Base-by-base conservation (phyloP, 2,888 invertebrate species). In the Caenorhabditis auriculariae region DNA sequence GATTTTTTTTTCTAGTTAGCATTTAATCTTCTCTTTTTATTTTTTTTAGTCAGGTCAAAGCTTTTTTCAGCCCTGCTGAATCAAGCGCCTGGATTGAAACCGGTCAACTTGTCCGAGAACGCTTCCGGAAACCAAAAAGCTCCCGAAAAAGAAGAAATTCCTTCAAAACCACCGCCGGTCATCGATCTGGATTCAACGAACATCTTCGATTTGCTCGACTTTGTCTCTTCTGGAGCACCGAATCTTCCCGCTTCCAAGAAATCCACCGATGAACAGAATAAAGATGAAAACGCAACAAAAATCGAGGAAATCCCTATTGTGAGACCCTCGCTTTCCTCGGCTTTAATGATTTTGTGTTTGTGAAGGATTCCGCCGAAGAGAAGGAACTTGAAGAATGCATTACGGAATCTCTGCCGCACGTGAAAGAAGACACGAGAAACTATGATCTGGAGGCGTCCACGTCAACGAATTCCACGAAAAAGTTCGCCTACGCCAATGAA, bases 51-150 rank as follows among this genome's bases (percentile, higher is more conserved):
- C 5, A 24, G 3, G n/a, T 43, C 43, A 9, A 17, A 0, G 6
- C 4, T 12, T 37, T n/a, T 54, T 54, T 26, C 45, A 59, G 62
- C 50, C 7, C 48, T 60, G 15, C 44, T 69, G 6, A 42, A 21
- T 3, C 43, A 46, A 21, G 60, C 69, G n/a, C 71, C 72, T 3
- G 65, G 65, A 54, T 68, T 32, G 56, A 50, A 7, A 38, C 50
- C 21, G 52, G 53, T 17, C 37, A 38, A 26, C 29, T 60, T 23
- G 37, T 32, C 38, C 3, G 24, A 27, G 23, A 15, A 32, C 12
- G 27, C 19, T 17, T 41, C 23, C 28, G 29, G 17, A 2, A 26
- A 23, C 12, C 24, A 15, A 7, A 5, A 23, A 39, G 6, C 19
- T 24, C 17, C 17, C 28, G 0, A n/a, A 44, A 50, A 49, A 41